Base-by-base conservation (phyloP, 1,140 invertebrate species). In the Liolophura sinensis region DNA sequence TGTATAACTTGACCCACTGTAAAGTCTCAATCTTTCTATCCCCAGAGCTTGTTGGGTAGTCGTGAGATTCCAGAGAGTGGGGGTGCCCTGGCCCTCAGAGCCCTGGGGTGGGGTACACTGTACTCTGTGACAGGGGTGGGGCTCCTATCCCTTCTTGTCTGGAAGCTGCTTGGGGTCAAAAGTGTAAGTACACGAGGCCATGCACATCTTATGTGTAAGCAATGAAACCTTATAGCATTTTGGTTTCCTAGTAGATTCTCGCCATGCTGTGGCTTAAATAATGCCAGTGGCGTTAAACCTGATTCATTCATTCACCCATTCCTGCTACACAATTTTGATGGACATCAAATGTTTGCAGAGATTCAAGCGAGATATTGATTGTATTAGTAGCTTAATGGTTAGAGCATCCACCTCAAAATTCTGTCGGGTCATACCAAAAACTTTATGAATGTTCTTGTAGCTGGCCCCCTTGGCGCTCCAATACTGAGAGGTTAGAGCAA, bases 151-250 rank as follows among this genome's bases (percentile, higher is more conserved):
- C 95, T 91, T 84, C 88, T 89, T 15, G 89, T 96, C 64, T 97
- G 93, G 92, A 96, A 96, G 86, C 73, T 94, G 11, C 90, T 93
- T 47, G 94, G 93, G 68, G 93, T 92, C 46, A 89, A 89, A 73
- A 89, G 92, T 88, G 84, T 85, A 77, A 82, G 81, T 80, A 54
- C 0, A 40, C 3, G 31, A 40, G 31, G 3, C 9, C 31, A 40
- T 5, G 31, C 31, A 40, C 46, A 40, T 9, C 3, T 40, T 40
- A 5, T 40, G 31, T 40, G 31, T 12, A 27, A 60, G 59, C 16
- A 47, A 18, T 60, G 14, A 47, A 12, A 40, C 31, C 31, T 5
- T 9, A 40, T 5, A 9, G 9, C 31, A 40, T 40, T 9, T 40
- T 40, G 31, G 31, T 40, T 40, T 3, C 31, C 31, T 40, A 25